Evolutionary conservation across 1,140 invertebrate genomes (phyloP), one percentile per base, ranked within the genome.

Genomic region (Lepidotrigona ventralis): DNA sequence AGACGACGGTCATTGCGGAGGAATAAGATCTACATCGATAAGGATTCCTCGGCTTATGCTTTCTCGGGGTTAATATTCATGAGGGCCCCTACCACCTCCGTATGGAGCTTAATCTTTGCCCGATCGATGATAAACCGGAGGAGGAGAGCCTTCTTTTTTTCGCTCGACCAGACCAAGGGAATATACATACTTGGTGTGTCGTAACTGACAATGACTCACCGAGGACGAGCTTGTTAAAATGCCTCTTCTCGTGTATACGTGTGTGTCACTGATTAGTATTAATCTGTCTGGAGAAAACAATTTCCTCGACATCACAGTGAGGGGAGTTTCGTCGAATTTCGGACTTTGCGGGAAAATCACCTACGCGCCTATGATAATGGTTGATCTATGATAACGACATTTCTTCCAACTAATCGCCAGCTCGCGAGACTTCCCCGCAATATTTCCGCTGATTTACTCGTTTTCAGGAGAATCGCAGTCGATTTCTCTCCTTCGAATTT

Each of bases 51-150:
- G 75, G 66, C 46, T 75, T 75, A 81, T 66, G 63, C 58, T 81
- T 68, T 68, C n/a, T 29, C 51, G 60, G 70, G 64, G 46, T 83
- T 70, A 83, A 83, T 83, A 83, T 83, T 83, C 81, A 83, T 83
- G 81, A 83, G 63, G 1, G 8, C 11, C 51, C 2, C 51, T 23
- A 23, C 51, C 8, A 14, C 21, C 51, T 23, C 14, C 26, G 58
- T n/a, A 63, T 46, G 71, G 79, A 68, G 64, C 63, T 26, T 83
- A 71, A 83, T 71, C 81, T 78, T 76, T 33, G 39, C 14, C 3
- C 74, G 80, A 83, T 83, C 81, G 81, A 83, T 78, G 81, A 78
- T 78, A 51, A 71, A 70, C 66, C 39, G n/a, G 69, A 53, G 39
- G 33, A 54, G 14, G 4, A 21, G 69, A 26, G 23, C 66, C 51